Evolutionary conservation across 2,888 invertebrate genomes (phyloP).

Genomic region (Nephrocerus scutellatus): DNA sequence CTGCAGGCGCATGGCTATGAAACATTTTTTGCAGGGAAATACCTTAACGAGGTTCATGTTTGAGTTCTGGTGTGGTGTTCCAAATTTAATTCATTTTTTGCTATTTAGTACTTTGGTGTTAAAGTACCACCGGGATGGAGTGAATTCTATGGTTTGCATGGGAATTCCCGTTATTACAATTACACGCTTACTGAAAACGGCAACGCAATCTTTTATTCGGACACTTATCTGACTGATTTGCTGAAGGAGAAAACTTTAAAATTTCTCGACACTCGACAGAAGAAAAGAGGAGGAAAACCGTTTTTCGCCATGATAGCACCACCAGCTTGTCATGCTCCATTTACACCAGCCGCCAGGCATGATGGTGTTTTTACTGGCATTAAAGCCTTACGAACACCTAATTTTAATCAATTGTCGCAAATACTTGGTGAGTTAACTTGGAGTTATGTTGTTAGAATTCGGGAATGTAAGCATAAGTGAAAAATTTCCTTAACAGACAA

Average conservation of each 20-base stretch:
- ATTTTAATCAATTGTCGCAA: conserved; percentile 54
- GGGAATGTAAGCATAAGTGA: conserved; percentile 3
- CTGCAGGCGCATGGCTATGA: conserved; percentile 61
- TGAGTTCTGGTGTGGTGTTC: conserved; percentile 2
- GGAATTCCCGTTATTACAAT: conserved; percentile 90
- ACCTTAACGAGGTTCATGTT: conserved; percentile 75
- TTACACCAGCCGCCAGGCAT: conserved; percentile 73
- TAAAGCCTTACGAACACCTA: conserved; percentile 60
- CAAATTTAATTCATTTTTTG: conserved; percentile 10
- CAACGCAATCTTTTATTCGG: conserved; percentile 55
- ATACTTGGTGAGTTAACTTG: conserved; percentile 25
- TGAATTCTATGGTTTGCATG: conserved; percentile 79
- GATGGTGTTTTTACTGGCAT: conserved; percentile 53
- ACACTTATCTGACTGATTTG: conserved; percentile 78
- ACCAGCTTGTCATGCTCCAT: conserved; percentile 83
- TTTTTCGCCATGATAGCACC: conserved; percentile 83
- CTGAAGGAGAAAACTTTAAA: conserved; percentile 50
- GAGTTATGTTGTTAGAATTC: conserved; percentile 11
- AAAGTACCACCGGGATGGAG: conserved; percentile 79
- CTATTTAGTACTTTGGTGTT: conserved; percentile 37
- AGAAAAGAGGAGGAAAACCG: conserved; percentile 20
- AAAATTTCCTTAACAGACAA: conserved; percentile 56
- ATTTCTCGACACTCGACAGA: conserved; percentile 24
- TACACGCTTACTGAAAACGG: conserved; percentile 80
- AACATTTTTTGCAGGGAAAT: conserved; percentile 92